Percentiles rank a stretch among this genome's conserved stretches.
These are phyloP conservation scores for Ophioderma brevispina DNA, from an alignment of 35 echinoderm and acorn worm genomes.

Conservation along the genomic window DNA sequence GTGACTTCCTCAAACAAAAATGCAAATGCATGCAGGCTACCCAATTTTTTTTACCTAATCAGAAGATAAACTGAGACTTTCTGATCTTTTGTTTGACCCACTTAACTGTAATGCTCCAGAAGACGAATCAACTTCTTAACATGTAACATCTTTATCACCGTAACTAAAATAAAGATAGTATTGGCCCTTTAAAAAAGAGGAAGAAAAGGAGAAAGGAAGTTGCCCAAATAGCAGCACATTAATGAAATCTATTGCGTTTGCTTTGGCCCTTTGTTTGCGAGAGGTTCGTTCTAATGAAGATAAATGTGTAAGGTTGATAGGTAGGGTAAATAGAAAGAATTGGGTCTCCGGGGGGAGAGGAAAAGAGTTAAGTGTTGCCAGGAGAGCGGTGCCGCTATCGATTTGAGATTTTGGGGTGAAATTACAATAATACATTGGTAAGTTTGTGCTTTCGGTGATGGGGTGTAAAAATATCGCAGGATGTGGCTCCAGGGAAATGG, in stretches of 20 bases:
- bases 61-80: background rate
- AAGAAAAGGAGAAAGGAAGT: background rate
- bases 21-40: too few relatives aligned
- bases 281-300: background rate
- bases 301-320: background rate
- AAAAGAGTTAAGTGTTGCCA: conserved; percentile 5
- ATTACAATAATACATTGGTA: background rate
- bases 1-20: too few relatives aligned
- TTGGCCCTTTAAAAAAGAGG: background rate
- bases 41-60: too few relatives aligned
- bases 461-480: background rate
- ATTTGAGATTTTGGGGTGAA: background rate
- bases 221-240: background rate
- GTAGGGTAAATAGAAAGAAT: background rate
- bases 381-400: background rate
- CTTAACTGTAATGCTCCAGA: background rate
- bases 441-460: conserved; percentile 5
- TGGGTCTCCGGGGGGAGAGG: background rate
- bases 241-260: conserved; percentile 1
- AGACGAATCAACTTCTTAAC: background rate
- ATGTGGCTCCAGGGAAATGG: background rate
- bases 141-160: background rate
- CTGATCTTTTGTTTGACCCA: background rate
- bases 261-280: background rate
- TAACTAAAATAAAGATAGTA: background rate